These are phyloP conservation scores for Montipora cactus DNA, from an alignment of 64 coral and sea anemone species.

Conservation along the genomic window DNA sequence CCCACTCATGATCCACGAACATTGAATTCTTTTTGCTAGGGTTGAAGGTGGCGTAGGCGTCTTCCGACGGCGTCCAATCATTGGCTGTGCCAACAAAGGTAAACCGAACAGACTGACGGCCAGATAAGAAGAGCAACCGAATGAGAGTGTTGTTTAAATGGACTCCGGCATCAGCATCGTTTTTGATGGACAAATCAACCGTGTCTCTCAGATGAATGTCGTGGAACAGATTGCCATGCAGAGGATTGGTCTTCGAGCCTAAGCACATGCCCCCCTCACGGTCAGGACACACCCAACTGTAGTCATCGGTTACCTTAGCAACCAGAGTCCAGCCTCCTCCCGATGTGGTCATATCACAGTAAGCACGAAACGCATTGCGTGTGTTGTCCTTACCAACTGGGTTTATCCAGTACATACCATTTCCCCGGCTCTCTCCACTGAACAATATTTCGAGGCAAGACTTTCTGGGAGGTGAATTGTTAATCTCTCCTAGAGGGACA, in stretches of 20 bases:
- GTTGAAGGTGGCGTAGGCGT: conserved; percentile 95
- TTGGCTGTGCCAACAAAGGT: conserved; percentile 82
- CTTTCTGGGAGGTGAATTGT: conserved; percentile 64
- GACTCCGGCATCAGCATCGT: conserved; percentile 80
- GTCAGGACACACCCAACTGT: conserved; percentile 95
- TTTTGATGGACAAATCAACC: conserved; percentile 87
- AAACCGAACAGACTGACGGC: conserved; percentile 92
- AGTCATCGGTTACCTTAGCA: conserved; percentile 96
- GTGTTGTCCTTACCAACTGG: conserved; percentile 64
- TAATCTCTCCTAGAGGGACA: conserved; percentile 30
- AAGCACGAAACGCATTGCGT: conserved; percentile 86
- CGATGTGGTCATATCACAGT: conserved; percentile 95
- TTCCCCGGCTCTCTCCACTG: conserved; percentile 82
- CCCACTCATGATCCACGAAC: conserved; percentile 88
- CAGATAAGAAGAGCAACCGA: conserved; percentile 83
- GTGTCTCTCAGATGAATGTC: conserved; percentile 86
- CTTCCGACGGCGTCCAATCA: conserved; percentile 90
- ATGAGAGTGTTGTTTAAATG: conserved; percentile 93
- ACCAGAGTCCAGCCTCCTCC: conserved; percentile 98
- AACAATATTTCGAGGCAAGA: conserved; percentile 95
- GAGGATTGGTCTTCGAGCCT: conserved; percentile 75
- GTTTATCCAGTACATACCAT: conserved; percentile 98
- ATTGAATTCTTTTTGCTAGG: conserved; percentile 80
- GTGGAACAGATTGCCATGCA: conserved; percentile 88
- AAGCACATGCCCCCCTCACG: conserved; percentile 80